Evolutionary conservation across 2,113 vertebrate genomes (phyloP).

Genomic region (Ceyx melanurus): DNA sequence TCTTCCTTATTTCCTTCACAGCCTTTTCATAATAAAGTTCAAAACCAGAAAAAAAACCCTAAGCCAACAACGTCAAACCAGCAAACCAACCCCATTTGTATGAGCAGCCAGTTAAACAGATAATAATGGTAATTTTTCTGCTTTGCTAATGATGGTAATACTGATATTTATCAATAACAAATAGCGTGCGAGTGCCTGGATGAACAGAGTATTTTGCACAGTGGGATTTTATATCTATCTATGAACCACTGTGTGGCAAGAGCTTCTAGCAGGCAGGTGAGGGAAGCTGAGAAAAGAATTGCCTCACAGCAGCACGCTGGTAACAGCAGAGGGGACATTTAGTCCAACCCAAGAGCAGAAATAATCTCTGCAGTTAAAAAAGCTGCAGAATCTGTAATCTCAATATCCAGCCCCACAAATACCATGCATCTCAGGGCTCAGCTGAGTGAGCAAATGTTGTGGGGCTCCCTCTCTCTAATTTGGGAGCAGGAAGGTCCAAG

Average conservation of each 20-base stretch:
- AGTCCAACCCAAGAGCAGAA: conserved; percentile 4
- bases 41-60: neutral
- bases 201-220: conserved; percentile 54
- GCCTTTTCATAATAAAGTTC: neutral
- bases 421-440: neutral
- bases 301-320: conserved; percentile 11
- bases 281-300: conserved; percentile 53
- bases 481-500: neutral
- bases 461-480: neutral
- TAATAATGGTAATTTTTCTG: conserved; percentile 57
- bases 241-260: neutral
- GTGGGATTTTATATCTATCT: conserved; percentile 41
- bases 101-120: neutral
- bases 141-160: conserved; percentile 57
- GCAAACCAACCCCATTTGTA: neutral
- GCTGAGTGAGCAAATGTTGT: fast-evolving
- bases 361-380: conserved; percentile 10
- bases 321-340: conserved; percentile 2
- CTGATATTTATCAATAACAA: conserved; percentile 66
- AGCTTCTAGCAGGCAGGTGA: conserved; percentile 8
- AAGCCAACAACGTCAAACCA: neutral
- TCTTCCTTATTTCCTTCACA: neutral
- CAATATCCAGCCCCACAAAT: neutral
- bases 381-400: conserved; percentile 25
- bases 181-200: neutral